A percentile compares a stretch with the other conserved stretches of the same genome.
Conservation (phyloP, 2,113 vertebrate genomes). For the Mixornis gularis region DNA sequence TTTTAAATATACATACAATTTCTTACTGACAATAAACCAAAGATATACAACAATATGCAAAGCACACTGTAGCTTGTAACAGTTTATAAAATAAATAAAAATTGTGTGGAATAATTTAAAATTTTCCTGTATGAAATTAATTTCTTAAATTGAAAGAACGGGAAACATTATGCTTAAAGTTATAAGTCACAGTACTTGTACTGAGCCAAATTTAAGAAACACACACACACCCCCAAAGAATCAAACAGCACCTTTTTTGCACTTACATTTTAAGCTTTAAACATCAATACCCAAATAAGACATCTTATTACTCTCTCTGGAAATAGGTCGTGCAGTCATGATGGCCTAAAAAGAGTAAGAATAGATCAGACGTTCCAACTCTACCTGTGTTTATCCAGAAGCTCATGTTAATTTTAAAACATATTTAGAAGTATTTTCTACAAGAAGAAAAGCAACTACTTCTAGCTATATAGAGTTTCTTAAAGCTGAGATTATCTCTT, state of each 20-base stretch:
- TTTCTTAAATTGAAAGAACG: background rate
- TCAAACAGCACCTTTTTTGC: background rate
- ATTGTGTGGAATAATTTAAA: background rate
- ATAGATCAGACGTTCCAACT: background rate
- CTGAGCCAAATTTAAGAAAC: background rate
- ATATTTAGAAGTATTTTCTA: background rate
- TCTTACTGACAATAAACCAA: background rate
- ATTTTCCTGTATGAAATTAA: background rate
- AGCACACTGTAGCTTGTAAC: background rate
- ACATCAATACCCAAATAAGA: background rate
- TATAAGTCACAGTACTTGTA: background rate
- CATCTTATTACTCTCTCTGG: background rate
- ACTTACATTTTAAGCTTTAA: background rate
- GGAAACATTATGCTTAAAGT: background rate
- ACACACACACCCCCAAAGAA: background rate
- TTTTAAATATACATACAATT: slow-evolving; percentile 16
- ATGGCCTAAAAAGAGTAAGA: slow-evolving; percentile 23
- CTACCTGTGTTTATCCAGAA: background rate
- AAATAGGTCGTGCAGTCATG: background rate
- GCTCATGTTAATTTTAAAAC: background rate
- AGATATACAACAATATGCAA: background rate
- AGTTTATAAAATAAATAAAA: background rate
- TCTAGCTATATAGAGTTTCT: background rate
- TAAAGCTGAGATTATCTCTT: background rate
- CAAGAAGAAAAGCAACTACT: background rate